Percentiles rank a stretch among this genome's conserved stretches.
Evolutionary conservation across 2,797 vertebrate species (phyloP).

Genomic region (Danio kyathit): DNA sequence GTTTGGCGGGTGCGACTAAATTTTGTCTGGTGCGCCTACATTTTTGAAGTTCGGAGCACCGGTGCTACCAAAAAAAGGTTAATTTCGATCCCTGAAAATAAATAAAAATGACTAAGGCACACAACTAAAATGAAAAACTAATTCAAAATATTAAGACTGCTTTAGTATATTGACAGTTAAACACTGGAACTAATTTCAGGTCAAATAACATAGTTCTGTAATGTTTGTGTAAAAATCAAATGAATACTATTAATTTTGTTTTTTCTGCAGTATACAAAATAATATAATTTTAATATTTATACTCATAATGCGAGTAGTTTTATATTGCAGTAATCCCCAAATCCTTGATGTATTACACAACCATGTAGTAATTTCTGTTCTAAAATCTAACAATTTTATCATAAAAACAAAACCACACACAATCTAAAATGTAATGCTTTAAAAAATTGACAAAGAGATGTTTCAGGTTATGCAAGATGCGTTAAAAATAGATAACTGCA

Average conservation of each 20-base stretch:
- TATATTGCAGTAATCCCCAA: neutral
- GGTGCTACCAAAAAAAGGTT: too few species aligned
- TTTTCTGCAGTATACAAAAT: neutral
- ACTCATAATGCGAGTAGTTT: neutral
- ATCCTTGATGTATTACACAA: neutral
- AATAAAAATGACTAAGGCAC: neutral
- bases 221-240: neutral
- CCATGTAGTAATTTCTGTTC: neutral
- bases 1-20: too few species aligned
- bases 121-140: neutral
- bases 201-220: neutral
- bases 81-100: too few species aligned
- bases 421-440: neutral
- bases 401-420: neutral
- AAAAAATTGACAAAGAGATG: neutral
- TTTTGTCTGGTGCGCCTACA: too few species aligned
- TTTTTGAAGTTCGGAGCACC: too few species aligned
- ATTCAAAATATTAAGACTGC: neutral
- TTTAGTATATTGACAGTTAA: neutral
- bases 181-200: neutral
- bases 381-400: neutral
- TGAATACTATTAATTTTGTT: neutral
- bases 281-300: neutral
- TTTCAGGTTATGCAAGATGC: neutral
- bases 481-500: neutral